phyloP scores from a whole-genome alignment of 92 coral and sea anemone genomes.

The Heteractis magnifica region DNA sequence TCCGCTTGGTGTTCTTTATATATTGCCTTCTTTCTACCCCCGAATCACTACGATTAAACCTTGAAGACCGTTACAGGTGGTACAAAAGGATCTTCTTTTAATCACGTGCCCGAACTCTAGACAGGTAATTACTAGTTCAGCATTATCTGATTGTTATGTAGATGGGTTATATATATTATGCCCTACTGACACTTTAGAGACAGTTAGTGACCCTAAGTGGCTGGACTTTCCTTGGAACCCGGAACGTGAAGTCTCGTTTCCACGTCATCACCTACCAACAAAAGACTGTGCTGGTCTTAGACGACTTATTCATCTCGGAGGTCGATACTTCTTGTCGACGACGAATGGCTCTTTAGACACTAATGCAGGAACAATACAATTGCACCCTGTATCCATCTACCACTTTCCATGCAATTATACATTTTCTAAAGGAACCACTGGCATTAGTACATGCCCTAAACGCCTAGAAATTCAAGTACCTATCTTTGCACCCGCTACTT shows the following conservation, averaged over 20 bases:
- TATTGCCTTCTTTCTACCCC: too few relatives aligned
- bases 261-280: conserved; percentile 25
- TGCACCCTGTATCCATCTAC: conserved; percentile 32
- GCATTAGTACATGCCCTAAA: conserved; percentile 36
- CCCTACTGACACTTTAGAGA: conserved; percentile 26
- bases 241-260: conserved; percentile 26
- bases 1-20: too few relatives aligned
- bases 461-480: conserved; percentile 34
- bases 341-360: conserved; percentile 25
- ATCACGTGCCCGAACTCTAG: too few relatives aligned
- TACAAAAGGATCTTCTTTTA: too few relatives aligned
- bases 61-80: too few relatives aligned
- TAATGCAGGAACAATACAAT: conserved; percentile 16
- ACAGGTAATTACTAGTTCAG: too few relatives aligned
- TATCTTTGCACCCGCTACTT: conserved; percentile 13
- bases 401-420: conserved; percentile 50
- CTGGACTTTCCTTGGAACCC: conserved; percentile 47
- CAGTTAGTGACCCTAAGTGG: conserved; percentile 42
- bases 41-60: too few relatives aligned
- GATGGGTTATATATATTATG: conserved; percentile 1
- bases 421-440: conserved; percentile 20
- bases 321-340: conserved; percentile 35
- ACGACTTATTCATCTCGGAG: conserved; percentile 40
- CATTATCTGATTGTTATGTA: conserved; percentile 31
- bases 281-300: conserved; percentile 29